A percentile compares a stretch with the other conserved stretches of the same genome.
Conservation (phyloP, 2,113 vertebrate species). For the Dryoscopus gambensis region DNA sequence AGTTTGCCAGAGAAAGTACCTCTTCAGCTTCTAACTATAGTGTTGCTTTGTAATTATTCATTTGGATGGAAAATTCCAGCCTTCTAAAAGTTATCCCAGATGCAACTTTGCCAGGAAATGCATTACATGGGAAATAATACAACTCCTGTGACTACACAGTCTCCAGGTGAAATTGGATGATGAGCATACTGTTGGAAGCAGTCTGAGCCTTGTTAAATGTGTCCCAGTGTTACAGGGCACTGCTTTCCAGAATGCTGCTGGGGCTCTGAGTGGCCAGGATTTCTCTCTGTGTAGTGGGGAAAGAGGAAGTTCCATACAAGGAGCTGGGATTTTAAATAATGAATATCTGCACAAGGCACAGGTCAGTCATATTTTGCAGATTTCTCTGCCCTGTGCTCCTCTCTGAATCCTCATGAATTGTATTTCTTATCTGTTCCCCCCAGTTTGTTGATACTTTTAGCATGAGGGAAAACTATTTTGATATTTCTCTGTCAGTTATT, state of each 20-base stretch:
- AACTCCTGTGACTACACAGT: neutral
- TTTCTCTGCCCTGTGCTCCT: neutral
- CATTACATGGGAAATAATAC: slow-evolving; percentile 19
- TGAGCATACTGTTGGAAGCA: neutral
- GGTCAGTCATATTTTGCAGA: neutral
- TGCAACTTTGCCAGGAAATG: slow-evolving; percentile 8
- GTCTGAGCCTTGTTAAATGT: neutral
- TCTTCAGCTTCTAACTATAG: neutral
- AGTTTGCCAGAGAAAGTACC: neutral
- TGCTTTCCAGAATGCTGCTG: neutral
- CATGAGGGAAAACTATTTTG: slow-evolving; percentile 54
- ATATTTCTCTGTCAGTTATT: slow-evolving; percentile 62
- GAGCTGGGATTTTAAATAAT: neutral
- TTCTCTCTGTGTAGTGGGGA: neutral
- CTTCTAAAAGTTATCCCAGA: neutral
- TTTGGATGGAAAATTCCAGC: slow-evolving; percentile 21
- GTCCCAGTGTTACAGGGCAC: neutral
- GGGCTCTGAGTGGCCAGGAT: neutral
- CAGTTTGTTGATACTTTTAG: slow-evolving; percentile 22
- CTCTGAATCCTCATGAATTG: neutral
- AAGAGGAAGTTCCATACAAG: neutral
- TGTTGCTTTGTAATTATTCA: neutral
- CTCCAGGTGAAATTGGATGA: neutral
- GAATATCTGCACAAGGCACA: neutral
- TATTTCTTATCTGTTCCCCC: neutral